Conservation (phyloP, 2,113 vertebrate genomes). For the Grus americana region DNA sequence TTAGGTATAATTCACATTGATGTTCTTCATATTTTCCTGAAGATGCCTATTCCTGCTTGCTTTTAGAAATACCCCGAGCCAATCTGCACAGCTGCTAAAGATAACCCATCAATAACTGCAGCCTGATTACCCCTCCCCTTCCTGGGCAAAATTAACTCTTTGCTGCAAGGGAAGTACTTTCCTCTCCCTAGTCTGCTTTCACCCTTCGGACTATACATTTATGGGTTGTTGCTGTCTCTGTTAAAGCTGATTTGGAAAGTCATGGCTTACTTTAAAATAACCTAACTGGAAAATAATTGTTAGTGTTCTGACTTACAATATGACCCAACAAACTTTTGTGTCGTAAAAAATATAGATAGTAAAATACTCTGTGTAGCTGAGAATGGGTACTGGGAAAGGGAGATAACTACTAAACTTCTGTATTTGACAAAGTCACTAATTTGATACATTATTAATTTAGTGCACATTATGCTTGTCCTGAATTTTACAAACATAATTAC, state of each 20-base stretch:
- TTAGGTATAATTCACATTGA: rapidly evolving
- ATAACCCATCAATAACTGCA: neutral
- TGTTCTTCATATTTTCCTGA: neutral
- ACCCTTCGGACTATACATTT: neutral
- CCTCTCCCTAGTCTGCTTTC: neutral
- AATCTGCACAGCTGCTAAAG: neutral
- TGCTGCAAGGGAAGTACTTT: neutral
- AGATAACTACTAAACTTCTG: neutral
- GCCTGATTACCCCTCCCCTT: neutral
- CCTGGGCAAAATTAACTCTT: neutral
- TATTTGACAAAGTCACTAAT: neutral
- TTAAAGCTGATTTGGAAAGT: neutral
- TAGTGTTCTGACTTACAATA: neutral
- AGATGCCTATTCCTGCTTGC: neutral
- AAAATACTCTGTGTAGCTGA: neutral
- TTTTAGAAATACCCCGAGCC: neutral
- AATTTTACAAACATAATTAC: neutral
- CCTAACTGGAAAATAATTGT: no score
- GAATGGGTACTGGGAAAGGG: neutral
- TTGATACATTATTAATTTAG: neutral
- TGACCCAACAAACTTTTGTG: neutral
- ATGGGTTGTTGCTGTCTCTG: neutral
- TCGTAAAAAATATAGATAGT: neutral
- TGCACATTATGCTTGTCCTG: neutral
- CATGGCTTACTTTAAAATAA: neutral